Conservation (phyloP, 1,140 invertebrate genomes). For the Phortica variegata region DNA sequence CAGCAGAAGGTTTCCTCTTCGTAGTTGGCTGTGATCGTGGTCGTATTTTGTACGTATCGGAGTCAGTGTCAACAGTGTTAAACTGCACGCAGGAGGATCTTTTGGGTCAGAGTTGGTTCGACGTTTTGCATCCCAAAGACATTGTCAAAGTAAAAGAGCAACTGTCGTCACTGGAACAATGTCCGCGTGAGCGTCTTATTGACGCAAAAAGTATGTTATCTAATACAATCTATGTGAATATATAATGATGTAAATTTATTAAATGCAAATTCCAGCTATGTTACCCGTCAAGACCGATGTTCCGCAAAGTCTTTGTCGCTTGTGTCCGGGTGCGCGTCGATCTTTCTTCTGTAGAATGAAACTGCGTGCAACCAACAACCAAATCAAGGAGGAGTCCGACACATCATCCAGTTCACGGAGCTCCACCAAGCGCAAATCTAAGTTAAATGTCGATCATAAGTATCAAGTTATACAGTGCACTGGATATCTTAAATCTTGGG, state of each 20-base stretch:
- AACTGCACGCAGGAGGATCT: slow-evolving; percentile 87
- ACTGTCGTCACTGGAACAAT: slow-evolving; percentile 85
- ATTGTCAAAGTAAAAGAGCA: slow-evolving; percentile 95
- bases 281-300: slow-evolving; percentile 86
- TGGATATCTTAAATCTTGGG: slow-evolving; percentile 91
- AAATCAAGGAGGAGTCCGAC: slow-evolving; percentile 75
- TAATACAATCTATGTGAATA: background rate
- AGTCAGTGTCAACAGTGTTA: slow-evolving; percentile 82
- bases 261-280: slow-evolving; percentile 78
- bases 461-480: slow-evolving; percentile 84
- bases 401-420: slow-evolving; percentile 65
- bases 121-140: slow-evolving; percentile 93
- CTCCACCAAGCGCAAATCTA: slow-evolving; percentile 67
- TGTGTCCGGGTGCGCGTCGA: slow-evolving; percentile 84
- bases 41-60: slow-evolving; percentile 85
- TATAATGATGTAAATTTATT: background rate
- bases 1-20: slow-evolving; percentile 88
- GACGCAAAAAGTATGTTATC: slow-evolving; percentile 83
- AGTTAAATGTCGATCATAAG: slow-evolving; percentile 67
- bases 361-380: slow-evolving; percentile 62
- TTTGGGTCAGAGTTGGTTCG: slow-evolving; percentile 90
- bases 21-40: slow-evolving; percentile 92
- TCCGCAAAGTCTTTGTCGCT: slow-evolving; percentile 69
- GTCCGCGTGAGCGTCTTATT: slow-evolving; percentile 83
- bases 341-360: slow-evolving; percentile 96